phyloP scores from a whole-genome alignment of 2,797 vertebrate species.

The Tauraco hartlaubi region DNA sequence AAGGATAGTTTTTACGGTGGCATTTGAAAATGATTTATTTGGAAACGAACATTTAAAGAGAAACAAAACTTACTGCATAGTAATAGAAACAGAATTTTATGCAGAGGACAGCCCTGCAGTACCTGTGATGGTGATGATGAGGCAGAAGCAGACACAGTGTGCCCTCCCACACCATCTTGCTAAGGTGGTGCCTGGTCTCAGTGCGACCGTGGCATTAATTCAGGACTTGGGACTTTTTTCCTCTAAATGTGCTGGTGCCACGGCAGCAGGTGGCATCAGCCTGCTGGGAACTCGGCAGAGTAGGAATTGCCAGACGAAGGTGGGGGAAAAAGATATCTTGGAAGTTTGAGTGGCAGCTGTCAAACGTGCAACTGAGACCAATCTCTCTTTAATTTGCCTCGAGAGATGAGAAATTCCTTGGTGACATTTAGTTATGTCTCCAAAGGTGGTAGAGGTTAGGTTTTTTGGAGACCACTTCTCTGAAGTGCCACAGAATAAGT shows the following conservation, averaged over 20 bases:
- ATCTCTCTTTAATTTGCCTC: slow-evolving; percentile 62
- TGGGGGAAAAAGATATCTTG: not conserved
- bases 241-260: not conserved
- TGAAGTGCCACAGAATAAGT: slow-evolving; percentile 62
- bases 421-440: slow-evolving; percentile 72
- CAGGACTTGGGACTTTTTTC: not conserved
- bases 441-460: slow-evolving; percentile 67
- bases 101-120: accelerated
- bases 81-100: accelerated
- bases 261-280: not conserved
- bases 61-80: not conserved
- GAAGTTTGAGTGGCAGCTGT: slow-evolving; percentile 74
- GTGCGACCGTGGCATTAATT: not conserved
- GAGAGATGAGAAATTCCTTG: slow-evolving; percentile 74
- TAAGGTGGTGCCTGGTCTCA: not conserved
- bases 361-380: slow-evolving; percentile 15
- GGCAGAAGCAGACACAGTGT: not conserved
- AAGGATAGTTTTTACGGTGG: not conserved
- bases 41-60: not conserved
- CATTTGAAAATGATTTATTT: not conserved
- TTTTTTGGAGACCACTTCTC: slow-evolving; percentile 55
- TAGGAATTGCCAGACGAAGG: not conserved
- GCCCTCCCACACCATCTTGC: not conserved
- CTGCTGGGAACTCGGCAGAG: not conserved
- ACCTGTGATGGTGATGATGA: not conserved